Evolutionary conservation across 2,113 vertebrate species (phyloP), one percentile per base, ranked within the genome.

Genomic region (Peromyscus californicus): DNA sequence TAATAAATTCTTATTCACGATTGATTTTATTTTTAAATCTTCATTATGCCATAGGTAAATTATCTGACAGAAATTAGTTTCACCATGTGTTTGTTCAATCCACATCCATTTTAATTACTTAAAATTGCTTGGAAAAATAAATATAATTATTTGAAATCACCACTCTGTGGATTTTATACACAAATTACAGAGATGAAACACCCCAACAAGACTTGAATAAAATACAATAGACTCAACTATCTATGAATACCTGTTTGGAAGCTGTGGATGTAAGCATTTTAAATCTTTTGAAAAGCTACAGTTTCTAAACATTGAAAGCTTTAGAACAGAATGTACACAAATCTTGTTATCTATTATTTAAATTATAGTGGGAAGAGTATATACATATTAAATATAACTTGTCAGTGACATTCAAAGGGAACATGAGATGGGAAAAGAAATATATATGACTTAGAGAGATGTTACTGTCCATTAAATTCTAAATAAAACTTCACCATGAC

Each of bases 1-100:
- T 67, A 89, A 93, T 51, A 94, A 16, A 65, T 89, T 96, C 61
- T 95, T 89, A 80, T 19, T 91, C 54, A 87, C 48, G 54, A 45
- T 65, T 86, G 61, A 94, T 93, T 97, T 95, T 90, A 92, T 90
- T 96, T 97, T 95, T 79, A 94, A 94, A 96, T 95, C 74, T 93
- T 95, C 72, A 96, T 95, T 89, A 91, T 69, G 61, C 33, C 65
- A 67, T 51, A 86, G 74, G 57, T 83, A 96, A 97, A 98, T 91
- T 96, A 83, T n/a, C 85, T 76, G 91, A 89, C 36, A 91, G 42
- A 94, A 96, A 97, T 91, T 83, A 96, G 45, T 48, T 95, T 96
- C 8, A 91, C 45, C 31, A 22, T 74, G 54, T 95, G 86, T 79
- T 95, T 97, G 95, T 91, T 96, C 15, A 89, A 89, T 97, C 70